phyloP scores from a whole-genome alignment of 2,888 invertebrate genomes.

The Ophion slaviceki region DNA sequence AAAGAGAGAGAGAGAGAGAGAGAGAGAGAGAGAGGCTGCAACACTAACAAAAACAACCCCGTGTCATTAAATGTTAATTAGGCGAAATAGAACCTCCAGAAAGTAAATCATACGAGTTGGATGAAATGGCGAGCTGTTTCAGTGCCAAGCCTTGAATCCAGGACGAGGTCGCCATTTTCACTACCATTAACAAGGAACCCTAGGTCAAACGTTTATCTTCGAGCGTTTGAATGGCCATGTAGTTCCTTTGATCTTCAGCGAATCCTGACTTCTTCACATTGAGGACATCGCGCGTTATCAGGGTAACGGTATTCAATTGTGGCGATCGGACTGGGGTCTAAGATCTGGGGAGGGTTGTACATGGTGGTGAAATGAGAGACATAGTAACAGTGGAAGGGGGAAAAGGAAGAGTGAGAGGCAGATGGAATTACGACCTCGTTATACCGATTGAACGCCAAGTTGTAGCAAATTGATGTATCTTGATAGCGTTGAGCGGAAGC shows the following conservation, averaged over 20 bases:
- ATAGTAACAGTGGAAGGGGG: conserved; percentile 18
- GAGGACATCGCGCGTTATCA: background rate
- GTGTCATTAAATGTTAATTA: background rate
- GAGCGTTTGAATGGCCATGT: background rate
- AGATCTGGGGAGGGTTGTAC: conserved; percentile 1
- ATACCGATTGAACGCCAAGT: conserved; percentile 71
- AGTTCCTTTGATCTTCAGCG: background rate
- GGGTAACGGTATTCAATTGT: background rate
- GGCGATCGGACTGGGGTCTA: background rate
- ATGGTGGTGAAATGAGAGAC: conserved; percentile 8
- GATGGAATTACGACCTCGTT: conserved; percentile 67
- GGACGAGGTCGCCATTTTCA: too few species aligned
- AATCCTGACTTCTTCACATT: background rate
- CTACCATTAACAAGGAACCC: too few species aligned
- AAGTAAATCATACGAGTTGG: too few species aligned
- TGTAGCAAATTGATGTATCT: conserved; percentile 70
- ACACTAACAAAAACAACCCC: background rate
- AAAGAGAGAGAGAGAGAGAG: conserved; percentile 2
- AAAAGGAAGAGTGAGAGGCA: conserved; percentile 33
- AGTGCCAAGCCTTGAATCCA: too few species aligned
- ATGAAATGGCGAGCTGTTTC: too few species aligned
- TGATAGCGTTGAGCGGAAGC: conserved; percentile 56
- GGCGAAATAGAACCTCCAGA: background rate
- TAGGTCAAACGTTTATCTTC: background rate
- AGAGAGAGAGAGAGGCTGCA: background rate